Base-by-base conservation (phyloP, 2,797 vertebrate species). In the Tapirus indicus region DNA sequence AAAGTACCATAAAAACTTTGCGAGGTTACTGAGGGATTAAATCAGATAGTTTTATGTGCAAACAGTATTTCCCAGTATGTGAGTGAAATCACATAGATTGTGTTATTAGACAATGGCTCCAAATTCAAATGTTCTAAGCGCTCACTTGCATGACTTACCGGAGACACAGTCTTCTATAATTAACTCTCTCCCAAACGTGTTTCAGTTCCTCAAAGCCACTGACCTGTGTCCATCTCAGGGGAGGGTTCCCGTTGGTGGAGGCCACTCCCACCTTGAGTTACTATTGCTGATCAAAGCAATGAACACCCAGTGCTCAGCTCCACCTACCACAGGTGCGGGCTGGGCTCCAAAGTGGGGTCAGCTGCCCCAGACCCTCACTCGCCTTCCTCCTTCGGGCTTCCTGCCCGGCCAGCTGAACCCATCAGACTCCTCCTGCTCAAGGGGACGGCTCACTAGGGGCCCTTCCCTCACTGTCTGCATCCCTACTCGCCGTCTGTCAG, bases 11-110 rank as follows among this genome's bases (percentile, higher is more conserved):
- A 60, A 95, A 87, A 95, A 92, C 32, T 85, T 95, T 38, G 23
- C 72, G 85, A 94, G 97, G 72, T 92, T 68, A 49, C 21, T 75
- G 52, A 54, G 54, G 21, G 77, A 96, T 97, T 95, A 88, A 92
- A 79, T 13, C 52, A 88, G 88, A 95, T 97, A 47, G 95, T 94
- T 93, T 77, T 85, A 56, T 47, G 35, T 83, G 64, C 86, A 86
- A 92, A 64, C 38, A 69, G 23, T 86, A 62, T 79, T 96, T 88
- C 77, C 68, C 77, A 78, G 56, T 77, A 83, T 41, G 83, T 9
- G 35, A 84, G 87, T 49, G 44, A 96, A 96, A 85, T 93, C 47
- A 41, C 20, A 17, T 35, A 49, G 78, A 54, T 47, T 47, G 25
- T 54, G 62, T 41, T 79, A 93, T 94, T 52, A 83, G 49, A 78